Evolutionary conservation across 1,140 invertebrate species (phyloP).

Genomic region (Drosophila willistoni): DNA sequence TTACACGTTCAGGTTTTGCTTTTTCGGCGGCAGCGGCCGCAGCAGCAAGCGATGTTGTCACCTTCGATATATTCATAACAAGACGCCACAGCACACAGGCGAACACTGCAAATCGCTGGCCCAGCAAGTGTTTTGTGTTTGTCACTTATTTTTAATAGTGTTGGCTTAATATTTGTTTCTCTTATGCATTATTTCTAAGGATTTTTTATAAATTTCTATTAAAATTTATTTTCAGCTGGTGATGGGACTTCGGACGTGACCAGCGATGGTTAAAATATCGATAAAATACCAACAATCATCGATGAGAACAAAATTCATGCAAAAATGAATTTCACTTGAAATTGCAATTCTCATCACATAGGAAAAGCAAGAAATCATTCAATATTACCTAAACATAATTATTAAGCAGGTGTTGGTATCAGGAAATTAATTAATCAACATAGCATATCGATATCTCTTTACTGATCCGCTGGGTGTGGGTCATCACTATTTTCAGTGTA

Average conservation of each 20-base stretch:
- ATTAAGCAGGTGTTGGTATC: not conserved
- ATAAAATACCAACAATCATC: slow-evolving; percentile 29
- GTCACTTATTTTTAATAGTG: slow-evolving; percentile 8
- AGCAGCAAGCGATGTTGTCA: slow-evolving; percentile 77
- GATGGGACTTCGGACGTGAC: slow-evolving; percentile 1
- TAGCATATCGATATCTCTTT: not conserved
- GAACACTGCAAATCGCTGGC: slow-evolving; percentile 12
- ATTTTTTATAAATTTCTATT: slow-evolving; percentile 14
- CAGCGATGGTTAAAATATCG: slow-evolving; percentile 17
- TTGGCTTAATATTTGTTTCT: not conserved
- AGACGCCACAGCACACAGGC: slow-evolving; percentile 46
- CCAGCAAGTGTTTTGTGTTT: slow-evolving; percentile 30
- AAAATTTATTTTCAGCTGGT: slow-evolving; percentile 48
- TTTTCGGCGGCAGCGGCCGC: slow-evolving; percentile 76
- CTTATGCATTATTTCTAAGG: slow-evolving; percentile 13
- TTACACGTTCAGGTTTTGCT: slow-evolving; percentile 75
- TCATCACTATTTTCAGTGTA: slow-evolving; percentile 14
- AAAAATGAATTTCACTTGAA: not conserved
- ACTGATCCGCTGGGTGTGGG: not conserved
- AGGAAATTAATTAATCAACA: not conserved
- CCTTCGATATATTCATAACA: slow-evolving; percentile 81
- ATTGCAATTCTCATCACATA: not conserved
- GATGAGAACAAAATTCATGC: not conserved
- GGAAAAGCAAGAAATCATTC: not conserved
- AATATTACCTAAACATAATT: not conserved